These are phyloP conservation scores for Miniopterus natalensis DNA, from an alignment of 2,113 vertebrate species.

Conservation along the genomic window DNA sequence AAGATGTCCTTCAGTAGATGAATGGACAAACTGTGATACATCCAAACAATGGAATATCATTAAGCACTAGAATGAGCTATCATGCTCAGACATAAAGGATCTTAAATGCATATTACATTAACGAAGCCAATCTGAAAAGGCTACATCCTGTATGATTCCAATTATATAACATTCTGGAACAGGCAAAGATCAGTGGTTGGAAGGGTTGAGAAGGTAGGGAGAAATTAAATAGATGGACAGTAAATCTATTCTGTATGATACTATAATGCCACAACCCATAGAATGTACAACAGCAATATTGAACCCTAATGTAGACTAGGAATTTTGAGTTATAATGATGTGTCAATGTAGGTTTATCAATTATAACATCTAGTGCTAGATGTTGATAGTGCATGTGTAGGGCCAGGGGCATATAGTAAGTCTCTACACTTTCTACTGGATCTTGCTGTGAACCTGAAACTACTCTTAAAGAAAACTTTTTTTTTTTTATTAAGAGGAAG, in stretches of 20 bases:
- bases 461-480: neutral
- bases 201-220: neutral
- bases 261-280: neutral
- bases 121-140: neutral
- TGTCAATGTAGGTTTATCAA: neutral
- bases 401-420: accelerated
- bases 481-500: neutral
- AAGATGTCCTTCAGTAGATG: neutral
- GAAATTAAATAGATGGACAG: neutral
- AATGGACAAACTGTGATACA: neutral
- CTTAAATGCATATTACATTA: neutral
- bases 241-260: neutral
- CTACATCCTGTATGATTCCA: neutral
- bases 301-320: accelerated
- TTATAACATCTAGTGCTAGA: too few species aligned
- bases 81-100: neutral
- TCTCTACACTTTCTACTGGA: neutral
- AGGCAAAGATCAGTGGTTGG: neutral
- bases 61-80: neutral
- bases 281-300: neutral
- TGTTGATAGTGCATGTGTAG: accelerated
- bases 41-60: neutral
- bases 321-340: neutral
- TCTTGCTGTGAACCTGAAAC: neutral
- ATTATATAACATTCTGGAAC: neutral